phyloP scores from a whole-genome alignment of 2,888 invertebrate species.

The Dicranocentrus wangi region DNA sequence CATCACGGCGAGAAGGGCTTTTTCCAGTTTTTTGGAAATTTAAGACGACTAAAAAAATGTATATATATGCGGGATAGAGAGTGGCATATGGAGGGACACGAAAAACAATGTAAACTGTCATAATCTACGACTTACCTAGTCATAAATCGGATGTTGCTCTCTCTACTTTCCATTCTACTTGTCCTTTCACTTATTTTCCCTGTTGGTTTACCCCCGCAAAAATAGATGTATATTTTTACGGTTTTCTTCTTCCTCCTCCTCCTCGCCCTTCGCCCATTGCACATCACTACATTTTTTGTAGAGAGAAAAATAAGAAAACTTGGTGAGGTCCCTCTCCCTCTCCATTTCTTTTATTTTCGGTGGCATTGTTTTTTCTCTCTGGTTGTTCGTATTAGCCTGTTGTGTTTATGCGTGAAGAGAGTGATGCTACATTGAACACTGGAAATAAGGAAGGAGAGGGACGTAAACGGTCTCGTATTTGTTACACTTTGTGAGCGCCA shows the following conservation, averaged over 20 bases:
- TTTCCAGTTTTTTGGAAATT: not conserved
- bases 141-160: slow-evolving; percentile 62
- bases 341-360: not conserved
- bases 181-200: slow-evolving; percentile 13
- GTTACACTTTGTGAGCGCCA: slow-evolving; percentile 30
- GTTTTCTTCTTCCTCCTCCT: too few relatives aligned
- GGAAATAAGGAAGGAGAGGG: slow-evolving; percentile 41
- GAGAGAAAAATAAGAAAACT: too few relatives aligned
- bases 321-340: not conserved
- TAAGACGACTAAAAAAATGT: not conserved
- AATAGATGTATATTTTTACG: too few relatives aligned
- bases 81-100: not conserved
- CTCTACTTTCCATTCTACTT: slow-evolving; percentile 14
- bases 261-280: too few relatives aligned
- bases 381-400: not conserved
- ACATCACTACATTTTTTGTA: too few relatives aligned
- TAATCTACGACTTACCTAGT: slow-evolving; percentile 44
- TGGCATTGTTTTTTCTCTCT: slow-evolving; percentile 22
- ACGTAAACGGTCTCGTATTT: slow-evolving; percentile 53
- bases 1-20: not conserved
- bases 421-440: slow-evolving; percentile 49
- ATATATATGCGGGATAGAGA: not conserved
- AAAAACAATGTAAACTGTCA: slow-evolving; percentile 26
- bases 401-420: slow-evolving; percentile 59
- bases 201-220: slow-evolving; percentile 29